phyloP scores from a whole-genome alignment of 2,888 invertebrate genomes.

The Gymnoscelis rufifasciata region DNA sequence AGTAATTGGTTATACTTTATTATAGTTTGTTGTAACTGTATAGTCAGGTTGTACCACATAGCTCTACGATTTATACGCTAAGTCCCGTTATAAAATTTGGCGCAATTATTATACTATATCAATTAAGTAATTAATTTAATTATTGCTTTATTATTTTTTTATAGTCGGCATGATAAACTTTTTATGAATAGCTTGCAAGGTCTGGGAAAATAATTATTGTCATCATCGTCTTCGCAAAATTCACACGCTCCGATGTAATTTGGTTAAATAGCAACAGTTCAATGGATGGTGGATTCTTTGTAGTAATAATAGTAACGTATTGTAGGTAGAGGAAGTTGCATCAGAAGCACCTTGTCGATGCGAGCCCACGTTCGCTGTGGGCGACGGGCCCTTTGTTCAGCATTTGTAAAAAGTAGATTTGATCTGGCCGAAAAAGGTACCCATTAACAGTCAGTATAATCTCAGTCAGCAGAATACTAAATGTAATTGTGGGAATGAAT shows the following conservation, averaged over 20 bases:
- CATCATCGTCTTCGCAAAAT: constrained; percentile 1
- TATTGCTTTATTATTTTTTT: background rate
- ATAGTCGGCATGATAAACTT: background rate
- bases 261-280: constrained; percentile 10
- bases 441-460: background rate
- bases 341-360: constrained; percentile 51
- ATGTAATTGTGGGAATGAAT: background rate
- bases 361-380: constrained; percentile 49
- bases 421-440: constrained; percentile 8
- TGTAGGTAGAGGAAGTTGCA: constrained; percentile 66
- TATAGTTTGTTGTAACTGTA: constrained; percentile 5
- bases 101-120: background rate
- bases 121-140: background rate
- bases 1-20: constrained; percentile 17
- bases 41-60: background rate
- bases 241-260: constrained; percentile 15
- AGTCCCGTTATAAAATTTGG: background rate
- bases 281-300: constrained; percentile 29
- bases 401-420: constrained; percentile 8
- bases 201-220: background rate
- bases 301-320: constrained; percentile 36
- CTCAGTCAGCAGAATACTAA: background rate
- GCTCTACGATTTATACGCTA: background rate
- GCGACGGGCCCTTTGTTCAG: constrained; percentile 49
- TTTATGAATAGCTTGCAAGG: background rate